A percentile compares a stretch with the other conserved stretches of the same genome.
These are phyloP conservation scores for Orthosia gracilis DNA, from an alignment of 2,888 invertebrate genomes.

Conservation along the genomic window DNA sequence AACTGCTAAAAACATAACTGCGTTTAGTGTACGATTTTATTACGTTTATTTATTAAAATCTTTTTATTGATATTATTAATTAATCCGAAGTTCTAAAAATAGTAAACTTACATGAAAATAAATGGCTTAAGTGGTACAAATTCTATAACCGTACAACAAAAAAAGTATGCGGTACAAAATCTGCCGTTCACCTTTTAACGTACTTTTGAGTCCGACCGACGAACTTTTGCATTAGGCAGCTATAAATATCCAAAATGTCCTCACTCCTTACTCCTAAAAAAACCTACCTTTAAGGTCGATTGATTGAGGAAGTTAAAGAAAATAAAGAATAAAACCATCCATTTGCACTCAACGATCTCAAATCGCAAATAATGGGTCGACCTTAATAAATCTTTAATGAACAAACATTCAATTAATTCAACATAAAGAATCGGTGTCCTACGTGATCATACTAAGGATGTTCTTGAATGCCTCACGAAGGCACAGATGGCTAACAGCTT, in stretches of 20 bases:
- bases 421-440: slow-evolving; percentile 5
- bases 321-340: slow-evolving; percentile 8
- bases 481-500: slow-evolving; percentile 28
- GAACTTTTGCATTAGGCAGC: neutral
- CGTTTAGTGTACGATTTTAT: too few species aligned
- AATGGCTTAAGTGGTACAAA: too few species aligned
- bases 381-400: slow-evolving; percentile 43
- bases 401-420: slow-evolving; percentile 34
- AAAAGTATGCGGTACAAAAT: too few species aligned
- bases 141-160: too few species aligned
- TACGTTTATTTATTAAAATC: too few species aligned
- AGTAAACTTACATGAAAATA: too few species aligned
- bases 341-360: neutral
- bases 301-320: slow-evolving; percentile 34
- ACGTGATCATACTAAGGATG: slow-evolving; percentile 38
- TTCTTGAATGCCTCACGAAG: slow-evolving; percentile 19
- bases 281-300: slow-evolving; percentile 13
- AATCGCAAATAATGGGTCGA: slow-evolving; percentile 29
- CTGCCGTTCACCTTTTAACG: too few species aligned
- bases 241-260: slow-evolving; percentile 11
- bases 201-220: too few species aligned
- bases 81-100: too few species aligned
- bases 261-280: too few species aligned
- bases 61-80: too few species aligned
- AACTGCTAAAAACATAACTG: too few species aligned